Conservation (phyloP, 2,888 invertebrate genomes). For the Julus scanicus region DNA sequence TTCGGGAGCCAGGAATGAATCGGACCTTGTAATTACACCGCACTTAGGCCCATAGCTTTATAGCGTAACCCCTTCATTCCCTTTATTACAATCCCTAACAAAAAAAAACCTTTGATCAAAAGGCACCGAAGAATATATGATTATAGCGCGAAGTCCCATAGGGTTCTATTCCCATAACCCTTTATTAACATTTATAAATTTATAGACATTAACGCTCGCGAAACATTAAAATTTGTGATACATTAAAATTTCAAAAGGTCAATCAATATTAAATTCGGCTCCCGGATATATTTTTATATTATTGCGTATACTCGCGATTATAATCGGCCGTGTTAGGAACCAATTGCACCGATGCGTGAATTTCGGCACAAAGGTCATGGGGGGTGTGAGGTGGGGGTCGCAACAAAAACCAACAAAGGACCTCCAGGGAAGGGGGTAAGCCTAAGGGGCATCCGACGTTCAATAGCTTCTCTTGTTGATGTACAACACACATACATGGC, state of each 20-base stretch:
- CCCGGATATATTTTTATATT: not conserved
- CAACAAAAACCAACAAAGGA: not conserved
- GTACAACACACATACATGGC: not conserved
- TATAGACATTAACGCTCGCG: not conserved
- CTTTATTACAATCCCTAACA: not conserved
- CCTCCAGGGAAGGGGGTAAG: not conserved
- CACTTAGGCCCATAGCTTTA: constrained; percentile 6
- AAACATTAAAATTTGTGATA: not conserved
- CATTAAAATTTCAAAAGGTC: not conserved
- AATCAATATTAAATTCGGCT: constrained; percentile 7
- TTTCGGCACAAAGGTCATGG: constrained; percentile 19
- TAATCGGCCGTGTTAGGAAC: not conserved
- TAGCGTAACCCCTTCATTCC: not conserved
- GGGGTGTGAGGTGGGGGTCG: not conserved
- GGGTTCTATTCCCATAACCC: constrained; percentile 24
- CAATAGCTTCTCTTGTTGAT: not conserved
- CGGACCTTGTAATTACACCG: constrained; percentile 20
- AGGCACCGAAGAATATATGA: not conserved
- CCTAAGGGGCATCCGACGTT: not conserved
- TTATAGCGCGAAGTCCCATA: not conserved
- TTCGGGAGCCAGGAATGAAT: not conserved
- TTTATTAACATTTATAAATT: constrained; percentile 14
- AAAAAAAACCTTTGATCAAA: not conserved
- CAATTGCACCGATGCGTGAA: not conserved
- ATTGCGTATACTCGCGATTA: not conserved